Conservation (phyloP, 1,140 invertebrate genomes). For the Pectinophora gossypiella region DNA sequence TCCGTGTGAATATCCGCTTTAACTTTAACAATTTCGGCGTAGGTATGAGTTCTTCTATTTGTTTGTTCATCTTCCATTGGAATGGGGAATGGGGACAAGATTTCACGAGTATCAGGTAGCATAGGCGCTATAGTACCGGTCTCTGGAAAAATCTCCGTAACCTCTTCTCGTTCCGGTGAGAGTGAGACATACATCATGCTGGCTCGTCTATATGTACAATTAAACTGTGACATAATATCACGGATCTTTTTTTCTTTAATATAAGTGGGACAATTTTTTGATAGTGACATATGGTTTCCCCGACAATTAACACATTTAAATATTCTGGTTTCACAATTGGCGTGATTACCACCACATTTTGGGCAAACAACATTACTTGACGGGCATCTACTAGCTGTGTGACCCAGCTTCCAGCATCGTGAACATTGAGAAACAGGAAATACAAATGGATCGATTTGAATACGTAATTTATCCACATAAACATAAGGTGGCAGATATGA, state of each 20-base stretch:
- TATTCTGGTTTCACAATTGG: slow-evolving; percentile 15
- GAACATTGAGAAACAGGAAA: slow-evolving; percentile 18
- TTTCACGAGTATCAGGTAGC: background rate
- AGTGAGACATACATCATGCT: background rate
- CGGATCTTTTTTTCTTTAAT: slow-evolving; percentile 19
- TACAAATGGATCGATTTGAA: slow-evolving; percentile 12
- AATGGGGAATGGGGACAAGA: background rate
- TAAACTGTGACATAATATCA: slow-evolving; percentile 20
- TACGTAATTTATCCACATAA: slow-evolving; percentile 3
- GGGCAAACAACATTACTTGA: slow-evolving; percentile 14
- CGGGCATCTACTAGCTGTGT: slow-evolving; percentile 4
- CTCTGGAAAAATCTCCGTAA: background rate
- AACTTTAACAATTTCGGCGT: background rate
- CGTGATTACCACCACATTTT: slow-evolving; percentile 16
- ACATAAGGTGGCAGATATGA: slow-evolving; percentile 12
- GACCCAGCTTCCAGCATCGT: slow-evolving; percentile 16
- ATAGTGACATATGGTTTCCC: slow-evolving; percentile 18
- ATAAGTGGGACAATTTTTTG: slow-evolving; percentile 17
- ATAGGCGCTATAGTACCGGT: background rate
- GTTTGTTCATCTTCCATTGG: background rate
- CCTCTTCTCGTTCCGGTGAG: background rate
- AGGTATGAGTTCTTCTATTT: background rate
- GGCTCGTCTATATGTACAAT: slow-evolving; percentile 15
- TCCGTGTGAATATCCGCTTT: background rate
- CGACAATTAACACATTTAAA: slow-evolving; percentile 21